Evolutionary conservation across 37 sponge, comb jelly and placozoan species (phyloP).

Genomic region (Oopsacas minuta): DNA sequence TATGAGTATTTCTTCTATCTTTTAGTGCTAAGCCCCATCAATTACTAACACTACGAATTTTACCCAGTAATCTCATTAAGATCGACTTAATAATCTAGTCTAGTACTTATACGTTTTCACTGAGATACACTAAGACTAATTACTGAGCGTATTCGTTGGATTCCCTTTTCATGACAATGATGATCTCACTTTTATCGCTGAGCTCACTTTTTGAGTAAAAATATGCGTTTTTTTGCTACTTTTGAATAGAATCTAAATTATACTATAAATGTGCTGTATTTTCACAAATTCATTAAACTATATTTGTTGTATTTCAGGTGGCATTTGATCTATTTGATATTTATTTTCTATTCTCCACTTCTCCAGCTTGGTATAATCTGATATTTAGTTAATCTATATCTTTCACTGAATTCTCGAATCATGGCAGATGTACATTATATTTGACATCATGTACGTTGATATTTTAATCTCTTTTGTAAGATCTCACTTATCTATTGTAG

Average conservation of each 20-base stretch:
- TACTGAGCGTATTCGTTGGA: background rate
- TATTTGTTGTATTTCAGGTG: background rate
- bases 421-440: too few species aligned
- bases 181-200: background rate
- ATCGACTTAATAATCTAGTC: background rate
- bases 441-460: too few species aligned
- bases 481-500: too few species aligned
- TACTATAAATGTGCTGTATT: background rate
- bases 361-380: too few species aligned
- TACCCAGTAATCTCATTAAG: background rate
- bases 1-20: too few species aligned
- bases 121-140: background rate
- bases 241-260: background rate
- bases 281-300: background rate
- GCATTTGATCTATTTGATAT: background rate
- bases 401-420: too few species aligned
- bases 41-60: background rate
- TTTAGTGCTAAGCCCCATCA: too few species aligned
- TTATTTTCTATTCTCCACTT: too few species aligned
- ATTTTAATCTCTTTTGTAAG: too few species aligned
- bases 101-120: background rate
- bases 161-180: background rate
- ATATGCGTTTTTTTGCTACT: conserved; percentile 8
- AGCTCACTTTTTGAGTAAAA: background rate
- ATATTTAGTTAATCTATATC: too few species aligned